Evolutionary conservation across 2,113 vertebrate species (phyloP).

Genomic region (Mungos mungo): DNA sequence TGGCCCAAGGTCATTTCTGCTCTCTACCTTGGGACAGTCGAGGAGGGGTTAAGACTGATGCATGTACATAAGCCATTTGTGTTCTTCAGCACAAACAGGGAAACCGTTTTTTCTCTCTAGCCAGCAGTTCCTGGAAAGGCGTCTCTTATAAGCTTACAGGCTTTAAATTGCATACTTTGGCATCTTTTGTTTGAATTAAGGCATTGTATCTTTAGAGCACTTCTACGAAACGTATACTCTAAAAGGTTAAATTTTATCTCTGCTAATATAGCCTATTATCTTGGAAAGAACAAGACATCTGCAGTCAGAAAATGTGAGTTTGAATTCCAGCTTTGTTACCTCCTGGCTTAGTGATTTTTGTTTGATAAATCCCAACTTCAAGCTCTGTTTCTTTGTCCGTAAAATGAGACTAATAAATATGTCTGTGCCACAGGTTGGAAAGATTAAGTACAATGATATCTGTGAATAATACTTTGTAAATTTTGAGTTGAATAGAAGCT

Average conservation of each 20-base stretch:
- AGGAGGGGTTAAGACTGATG: not conserved
- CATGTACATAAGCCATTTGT: not conserved
- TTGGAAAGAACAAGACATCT: not conserved
- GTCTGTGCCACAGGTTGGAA: not conserved
- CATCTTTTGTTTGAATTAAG: not conserved
- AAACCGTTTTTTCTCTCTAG: not conserved
- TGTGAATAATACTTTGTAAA: constrained; percentile 3
- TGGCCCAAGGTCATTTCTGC: not conserved
- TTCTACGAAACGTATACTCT: not conserved
- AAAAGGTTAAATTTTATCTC: not conserved
- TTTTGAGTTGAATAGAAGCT: constrained; percentile 20
- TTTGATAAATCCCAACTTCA: not conserved
- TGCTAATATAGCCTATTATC: not conserved
- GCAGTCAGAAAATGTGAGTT: not conserved
- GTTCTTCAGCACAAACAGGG: not conserved
- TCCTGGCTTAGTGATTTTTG: not conserved
- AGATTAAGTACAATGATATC: not conserved
- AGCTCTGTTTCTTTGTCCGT: not conserved
- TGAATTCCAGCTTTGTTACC: not conserved
- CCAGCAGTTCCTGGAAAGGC: not conserved
- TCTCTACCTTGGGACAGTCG: not conserved
- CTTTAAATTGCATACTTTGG: not conserved
- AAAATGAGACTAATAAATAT: not conserved
- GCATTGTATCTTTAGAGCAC: not conserved
- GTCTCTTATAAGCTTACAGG: not conserved